Conservation (phyloP, 2,888 invertebrate genomes). For the Caradrina clavipalpis region DNA sequence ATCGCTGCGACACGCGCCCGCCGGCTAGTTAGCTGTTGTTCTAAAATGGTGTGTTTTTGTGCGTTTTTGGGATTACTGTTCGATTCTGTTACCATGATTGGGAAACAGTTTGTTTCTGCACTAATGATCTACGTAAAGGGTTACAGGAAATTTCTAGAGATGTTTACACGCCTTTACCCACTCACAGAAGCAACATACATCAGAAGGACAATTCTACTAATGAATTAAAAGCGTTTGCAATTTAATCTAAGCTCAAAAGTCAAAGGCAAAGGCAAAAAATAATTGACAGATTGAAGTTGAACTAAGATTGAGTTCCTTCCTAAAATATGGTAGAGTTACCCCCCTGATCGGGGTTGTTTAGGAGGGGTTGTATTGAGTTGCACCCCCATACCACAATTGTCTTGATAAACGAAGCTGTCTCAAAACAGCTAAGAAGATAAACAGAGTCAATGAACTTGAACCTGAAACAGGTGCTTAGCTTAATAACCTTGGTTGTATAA, state of each 20-base stretch:
- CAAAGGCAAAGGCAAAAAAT: too few relatives aligned
- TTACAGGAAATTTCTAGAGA: background rate
- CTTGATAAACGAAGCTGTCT: slow-evolving; percentile 5
- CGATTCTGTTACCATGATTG: background rate
- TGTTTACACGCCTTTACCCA: background rate
- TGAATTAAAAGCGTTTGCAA: too few relatives aligned
- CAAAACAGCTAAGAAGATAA: slow-evolving; percentile 3
- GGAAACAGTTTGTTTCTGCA: background rate
- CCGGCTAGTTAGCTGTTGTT: slow-evolving; percentile 39
- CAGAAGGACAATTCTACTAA: too few relatives aligned
- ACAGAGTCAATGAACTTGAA: slow-evolving; percentile 41
- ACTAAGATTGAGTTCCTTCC: too few relatives aligned
- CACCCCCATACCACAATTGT: background rate
- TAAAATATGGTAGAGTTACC: too few relatives aligned
- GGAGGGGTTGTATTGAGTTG: background rate
- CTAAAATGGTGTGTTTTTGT: slow-evolving; percentile 18
- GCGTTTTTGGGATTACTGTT: slow-evolving; percentile 19
- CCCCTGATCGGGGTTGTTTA: too few relatives aligned
- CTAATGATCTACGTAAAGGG: background rate
- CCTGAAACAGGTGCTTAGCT: slow-evolving; percentile 1
- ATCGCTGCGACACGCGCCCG: slow-evolving; percentile 68
- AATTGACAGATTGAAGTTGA: too few relatives aligned
- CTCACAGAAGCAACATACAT: background rate
- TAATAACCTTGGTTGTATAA: slow-evolving; percentile 12
- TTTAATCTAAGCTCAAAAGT: too few relatives aligned